Base-by-base conservation (phyloP, 1,140 invertebrate species). In the Orchesella cincta region DNA sequence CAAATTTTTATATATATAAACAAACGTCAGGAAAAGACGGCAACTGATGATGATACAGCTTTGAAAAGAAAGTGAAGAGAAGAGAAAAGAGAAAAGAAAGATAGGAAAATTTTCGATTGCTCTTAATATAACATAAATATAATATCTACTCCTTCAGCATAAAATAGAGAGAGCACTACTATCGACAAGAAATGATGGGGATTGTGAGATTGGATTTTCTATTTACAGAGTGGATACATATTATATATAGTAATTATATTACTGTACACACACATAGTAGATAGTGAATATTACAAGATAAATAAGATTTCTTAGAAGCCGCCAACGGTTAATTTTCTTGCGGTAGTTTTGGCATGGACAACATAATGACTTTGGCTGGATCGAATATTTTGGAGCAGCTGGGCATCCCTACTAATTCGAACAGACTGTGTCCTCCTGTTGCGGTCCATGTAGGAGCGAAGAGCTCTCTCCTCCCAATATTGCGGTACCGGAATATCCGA, bases 381-480 rank as follows among this genome's bases (percentile, higher is more conserved):
- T 46, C 81, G 76, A 23, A 82, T 77, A 46, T 54, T 76, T 75
- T 82, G 81, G 26, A 82, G 73, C 14, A 82, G 78, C 33, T 75
- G 62, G 36, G 79, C 76, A 57, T 82, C 81, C 28, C 74, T 54
- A 5, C 26, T 73, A n/a, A 51, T 62, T 29, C 36, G 57, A 39
- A 35, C 20, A n/a, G 73, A 72, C 1, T 52, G 46, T 18, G 77
- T 76, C 20, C 79, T 62, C 35, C 74, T 62, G 67, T 71, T 78
- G 26, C 79, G 57, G 35, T 81, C 79, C 54, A 81, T 74, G 75
- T 81, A 81, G 3, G 77, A 71, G 31, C 75, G 77, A 1, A 80
- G 76, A 54, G 81, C 79, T 51, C 81, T 54, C 33, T 82, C 81
- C 75, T 82, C 81, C 81, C 81, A 82, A 2, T 77, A 70, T 26